phyloP scores from a whole-genome alignment of 2,113 vertebrate species.

The Callipepla californica region DNA sequence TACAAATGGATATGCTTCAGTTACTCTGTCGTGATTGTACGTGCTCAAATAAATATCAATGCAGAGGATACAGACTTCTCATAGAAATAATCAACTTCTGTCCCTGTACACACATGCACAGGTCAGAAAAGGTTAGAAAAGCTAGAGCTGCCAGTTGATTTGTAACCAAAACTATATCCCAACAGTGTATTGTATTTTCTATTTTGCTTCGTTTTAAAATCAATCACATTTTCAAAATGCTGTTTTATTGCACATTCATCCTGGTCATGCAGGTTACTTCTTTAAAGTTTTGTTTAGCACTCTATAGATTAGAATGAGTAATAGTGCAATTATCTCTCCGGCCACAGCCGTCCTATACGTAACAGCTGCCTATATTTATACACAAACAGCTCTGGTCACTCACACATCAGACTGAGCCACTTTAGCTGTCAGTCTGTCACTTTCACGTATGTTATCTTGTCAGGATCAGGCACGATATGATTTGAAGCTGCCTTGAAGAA shows the following conservation, averaged over 20 bases:
- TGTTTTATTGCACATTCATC: constrained; percentile 85
- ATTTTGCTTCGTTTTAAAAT: constrained; percentile 58
- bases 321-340: constrained; percentile 64
- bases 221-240: constrained; percentile 78
- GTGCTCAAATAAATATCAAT: constrained; percentile 59
- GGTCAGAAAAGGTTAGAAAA: constrained; percentile 23
- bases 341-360: constrained; percentile 5
- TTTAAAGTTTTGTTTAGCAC: constrained; percentile 70
- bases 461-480: constrained; percentile 77
- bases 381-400: constrained; percentile 52
- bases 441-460: constrained; percentile 83
- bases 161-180: constrained; percentile 39
- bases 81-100: constrained; percentile 12
- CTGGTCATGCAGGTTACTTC: constrained; percentile 75
- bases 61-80: background rate
- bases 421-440: constrained; percentile 68
- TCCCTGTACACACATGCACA: background rate
- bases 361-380: constrained; percentile 61
- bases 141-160: constrained; percentile 58
- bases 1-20: constrained; percentile 28
- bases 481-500: constrained; percentile 88
- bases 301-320: constrained; percentile 73
- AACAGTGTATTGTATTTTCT: constrained; percentile 69
- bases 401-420: background rate
- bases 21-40: constrained; percentile 58